These are phyloP conservation scores for Asarcornis scutulata DNA, from an alignment of 2,113 vertebrate genomes.

Conservation along the genomic window DNA sequence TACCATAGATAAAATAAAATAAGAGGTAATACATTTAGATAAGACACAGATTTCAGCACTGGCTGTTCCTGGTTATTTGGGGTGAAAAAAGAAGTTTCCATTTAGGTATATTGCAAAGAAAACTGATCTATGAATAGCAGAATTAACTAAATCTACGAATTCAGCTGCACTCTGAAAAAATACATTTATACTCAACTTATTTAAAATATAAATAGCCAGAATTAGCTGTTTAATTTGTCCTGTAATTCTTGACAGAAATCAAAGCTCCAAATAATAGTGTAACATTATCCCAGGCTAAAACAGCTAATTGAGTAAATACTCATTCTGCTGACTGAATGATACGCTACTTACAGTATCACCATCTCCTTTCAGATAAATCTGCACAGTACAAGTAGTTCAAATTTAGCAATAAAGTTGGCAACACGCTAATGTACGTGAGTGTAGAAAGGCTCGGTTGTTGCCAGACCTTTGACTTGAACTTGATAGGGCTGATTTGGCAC, in stretches of 20 bases:
- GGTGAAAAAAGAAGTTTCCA: neutral
- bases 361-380: neutral
- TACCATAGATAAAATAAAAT: neutral
- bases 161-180: neutral
- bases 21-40: neutral
- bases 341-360: neutral
- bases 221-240: neutral
- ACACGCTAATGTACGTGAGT: neutral
- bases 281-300: neutral
- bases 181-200: neutral
- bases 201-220: neutral
- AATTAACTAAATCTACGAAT: neutral
- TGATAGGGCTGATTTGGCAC: conserved; percentile 10
- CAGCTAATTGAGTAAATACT: conserved; percentile 11
- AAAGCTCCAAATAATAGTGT: neutral
- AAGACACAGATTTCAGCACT: neutral
- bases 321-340: neutral
- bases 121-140: neutral
- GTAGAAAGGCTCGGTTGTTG: neutral
- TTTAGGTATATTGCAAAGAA: neutral
- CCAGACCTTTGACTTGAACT: conserved; percentile 37
- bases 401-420: neutral
- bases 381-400: neutral
- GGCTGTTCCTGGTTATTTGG: accelerated
- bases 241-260: neutral